Evolutionary conservation across 2,888 invertebrate genomes (phyloP).

Genomic region (Drosophila hamatofila): DNA sequence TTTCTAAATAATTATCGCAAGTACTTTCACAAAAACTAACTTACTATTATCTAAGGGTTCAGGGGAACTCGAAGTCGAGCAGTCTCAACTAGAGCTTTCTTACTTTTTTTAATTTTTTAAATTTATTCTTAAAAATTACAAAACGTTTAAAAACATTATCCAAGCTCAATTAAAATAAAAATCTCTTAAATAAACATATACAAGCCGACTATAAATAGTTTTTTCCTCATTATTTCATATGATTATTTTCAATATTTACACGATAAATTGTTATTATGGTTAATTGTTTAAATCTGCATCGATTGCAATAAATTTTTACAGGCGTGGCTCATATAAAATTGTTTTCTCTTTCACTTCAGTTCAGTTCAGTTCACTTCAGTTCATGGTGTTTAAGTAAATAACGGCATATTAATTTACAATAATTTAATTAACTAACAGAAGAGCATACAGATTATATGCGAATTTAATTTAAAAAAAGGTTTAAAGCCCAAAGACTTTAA

Average conservation of each 20-base stretch:
- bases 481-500: not conserved
- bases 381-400: constrained; percentile 9
- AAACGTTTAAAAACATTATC: too few species aligned
- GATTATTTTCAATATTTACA: constrained; percentile 2
- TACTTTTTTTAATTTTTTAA: too few species aligned
- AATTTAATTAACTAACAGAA: constrained; percentile 15
- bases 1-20: too few species aligned
- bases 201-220: not conserved
- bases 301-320: constrained; percentile 4
- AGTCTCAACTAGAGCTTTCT: too few species aligned
- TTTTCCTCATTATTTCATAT: not conserved
- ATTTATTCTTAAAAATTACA: too few species aligned
- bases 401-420: constrained; percentile 13
- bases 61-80: too few species aligned
- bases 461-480: not conserved
- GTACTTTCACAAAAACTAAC: too few species aligned
- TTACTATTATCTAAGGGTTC: too few species aligned
- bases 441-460: not conserved
- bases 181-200: not conserved
- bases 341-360: not conserved
- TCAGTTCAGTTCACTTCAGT: not conserved
- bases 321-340: not conserved
- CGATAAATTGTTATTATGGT: constrained; percentile 11
- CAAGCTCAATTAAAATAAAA: not conserved
- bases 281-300: constrained; percentile 27